These are phyloP conservation scores for Aphaenogaster ashmeadi DNA, from an alignment of 1,140 invertebrate genomes.

Conservation along the genomic window DNA sequence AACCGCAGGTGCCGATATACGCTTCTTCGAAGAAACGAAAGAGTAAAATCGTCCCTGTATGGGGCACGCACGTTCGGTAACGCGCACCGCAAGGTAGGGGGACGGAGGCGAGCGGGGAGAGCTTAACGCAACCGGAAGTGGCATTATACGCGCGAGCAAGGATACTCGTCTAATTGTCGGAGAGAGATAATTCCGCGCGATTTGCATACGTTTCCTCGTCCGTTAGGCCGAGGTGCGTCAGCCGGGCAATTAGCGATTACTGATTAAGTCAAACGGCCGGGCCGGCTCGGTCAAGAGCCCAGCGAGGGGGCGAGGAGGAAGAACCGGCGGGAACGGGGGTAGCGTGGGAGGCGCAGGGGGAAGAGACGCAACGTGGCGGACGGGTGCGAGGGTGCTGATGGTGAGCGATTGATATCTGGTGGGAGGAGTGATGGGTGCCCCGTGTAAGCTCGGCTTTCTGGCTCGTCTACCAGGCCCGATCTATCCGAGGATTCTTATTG, in stretches of 20 bases:
- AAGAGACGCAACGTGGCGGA: slow-evolving; percentile 51
- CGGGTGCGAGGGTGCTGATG: slow-evolving; percentile 79
- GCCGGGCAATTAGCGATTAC: slow-evolving; percentile 87
- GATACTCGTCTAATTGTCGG: slow-evolving; percentile 86
- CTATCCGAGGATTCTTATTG: slow-evolving; percentile 83
- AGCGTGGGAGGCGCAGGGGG: slow-evolving; percentile 36
- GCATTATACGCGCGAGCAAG: slow-evolving; percentile 84
- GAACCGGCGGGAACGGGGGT: slow-evolving; percentile 18
- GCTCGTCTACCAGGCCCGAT: slow-evolving; percentile 78
- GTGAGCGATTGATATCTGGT: slow-evolving; percentile 84
- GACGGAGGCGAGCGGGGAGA: slow-evolving; percentile 15
- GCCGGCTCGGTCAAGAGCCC: slow-evolving; percentile 66
- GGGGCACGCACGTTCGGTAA: slow-evolving; percentile 56
- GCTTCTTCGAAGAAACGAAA: slow-evolving; percentile 48
- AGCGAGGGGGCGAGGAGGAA: slow-evolving; percentile 1
- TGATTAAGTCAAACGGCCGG: slow-evolving; percentile 86
- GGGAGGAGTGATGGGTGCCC: slow-evolving; percentile 82
- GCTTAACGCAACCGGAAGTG: slow-evolving; percentile 80
- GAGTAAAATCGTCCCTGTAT: slow-evolving; percentile 36
- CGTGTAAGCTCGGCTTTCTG: slow-evolving; percentile 80
- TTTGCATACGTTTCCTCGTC: slow-evolving; percentile 86
- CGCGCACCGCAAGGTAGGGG: slow-evolving; percentile 13
- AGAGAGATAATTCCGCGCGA: slow-evolving; percentile 84
- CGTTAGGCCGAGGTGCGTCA: slow-evolving; percentile 83
- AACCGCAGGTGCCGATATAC: slow-evolving; percentile 63